Evolutionary conservation across 1,140 invertebrate species (phyloP).

Genomic region (Globodera ellingtonae): DNA sequence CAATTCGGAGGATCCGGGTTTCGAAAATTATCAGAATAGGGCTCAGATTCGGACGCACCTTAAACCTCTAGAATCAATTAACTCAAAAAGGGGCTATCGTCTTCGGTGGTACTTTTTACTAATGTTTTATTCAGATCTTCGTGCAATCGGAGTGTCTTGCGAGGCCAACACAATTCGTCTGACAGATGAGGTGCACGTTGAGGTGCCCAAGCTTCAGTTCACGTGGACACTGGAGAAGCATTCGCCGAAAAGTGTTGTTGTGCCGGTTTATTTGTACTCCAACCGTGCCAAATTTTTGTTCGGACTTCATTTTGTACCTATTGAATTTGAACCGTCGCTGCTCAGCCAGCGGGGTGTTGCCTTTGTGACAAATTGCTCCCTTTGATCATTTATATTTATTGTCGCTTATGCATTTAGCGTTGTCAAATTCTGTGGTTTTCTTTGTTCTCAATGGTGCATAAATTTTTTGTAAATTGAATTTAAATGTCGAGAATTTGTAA

Average conservation of each 20-base stretch:
- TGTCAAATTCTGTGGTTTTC: too few relatives aligned
- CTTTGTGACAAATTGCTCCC: constrained; percentile 53
- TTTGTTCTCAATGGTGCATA: too few relatives aligned
- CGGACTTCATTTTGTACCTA: constrained; percentile 87
- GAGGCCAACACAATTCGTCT: constrained; percentile 33
- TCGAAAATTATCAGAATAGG: too few relatives aligned
- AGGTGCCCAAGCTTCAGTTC: constrained; percentile 50
- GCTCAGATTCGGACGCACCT: constrained; percentile 68
- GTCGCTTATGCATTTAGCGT: too few relatives aligned
- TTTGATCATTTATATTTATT: background rate
- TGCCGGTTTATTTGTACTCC: constrained; percentile 95
- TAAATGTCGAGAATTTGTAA: too few relatives aligned
- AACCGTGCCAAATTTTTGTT: constrained; percentile 90
- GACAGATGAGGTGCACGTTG: constrained; percentile 45
- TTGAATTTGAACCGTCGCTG: constrained; percentile 80
- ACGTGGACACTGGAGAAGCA: constrained; percentile 39
- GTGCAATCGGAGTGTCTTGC: constrained; percentile 46
- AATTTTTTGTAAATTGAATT: too few relatives aligned
- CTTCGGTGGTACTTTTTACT: background rate
- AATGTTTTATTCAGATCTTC: constrained; percentile 41
- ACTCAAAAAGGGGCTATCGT: constrained; percentile 67
- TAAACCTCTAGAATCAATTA: constrained; percentile 86
- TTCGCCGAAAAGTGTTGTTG: constrained; percentile 66
- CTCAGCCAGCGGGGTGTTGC: constrained; percentile 98
- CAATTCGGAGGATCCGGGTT: too few relatives aligned